Percentiles rank a stretch among this genome's conserved stretches.
Conservation (phyloP, 1,140 invertebrate genomes). For the Drosophila burlai region DNA sequence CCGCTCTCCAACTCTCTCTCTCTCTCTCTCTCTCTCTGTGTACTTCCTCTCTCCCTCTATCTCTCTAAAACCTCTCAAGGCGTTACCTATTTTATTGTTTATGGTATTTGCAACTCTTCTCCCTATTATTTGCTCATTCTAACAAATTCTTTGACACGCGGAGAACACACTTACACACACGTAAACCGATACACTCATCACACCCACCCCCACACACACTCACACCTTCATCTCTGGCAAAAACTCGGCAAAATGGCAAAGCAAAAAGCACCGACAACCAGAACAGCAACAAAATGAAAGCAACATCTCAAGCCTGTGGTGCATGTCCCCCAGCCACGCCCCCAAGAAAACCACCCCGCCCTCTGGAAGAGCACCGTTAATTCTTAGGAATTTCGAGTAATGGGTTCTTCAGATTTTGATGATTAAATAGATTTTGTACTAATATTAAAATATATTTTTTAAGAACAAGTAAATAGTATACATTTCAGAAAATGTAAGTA, state of each 20-base stretch:
- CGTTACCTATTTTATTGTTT: slow-evolving; percentile 65
- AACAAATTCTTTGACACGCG: slow-evolving; percentile 28
- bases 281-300: slow-evolving; percentile 36
- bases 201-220: slow-evolving; percentile 33
- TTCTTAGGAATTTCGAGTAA: neutral
- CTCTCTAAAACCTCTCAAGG: slow-evolving; percentile 22
- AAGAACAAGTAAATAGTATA: neutral
- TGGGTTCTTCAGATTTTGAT: neutral
- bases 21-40: slow-evolving; percentile 42
- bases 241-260: slow-evolving; percentile 46
- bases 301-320: slow-evolving; percentile 44
- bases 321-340: slow-evolving; percentile 37
- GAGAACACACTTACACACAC: slow-evolving; percentile 41
- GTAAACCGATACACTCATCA: slow-evolving; percentile 53
- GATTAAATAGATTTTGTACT: no score
- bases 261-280: slow-evolving; percentile 41
- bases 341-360: neutral
- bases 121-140: slow-evolving; percentile 45
- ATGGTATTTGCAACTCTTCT: slow-evolving; percentile 65
- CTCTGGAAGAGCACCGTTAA: slow-evolving; percentile 25
- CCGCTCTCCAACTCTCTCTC: slow-evolving; percentile 28
- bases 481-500: neutral
- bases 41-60: slow-evolving; percentile 3
- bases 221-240: slow-evolving; percentile 48
- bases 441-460: neutral